These are phyloP conservation scores for Melanotaenia maccullochi DNA, from an alignment of 2,797 vertebrate genomes.

Conservation along the genomic window DNA sequence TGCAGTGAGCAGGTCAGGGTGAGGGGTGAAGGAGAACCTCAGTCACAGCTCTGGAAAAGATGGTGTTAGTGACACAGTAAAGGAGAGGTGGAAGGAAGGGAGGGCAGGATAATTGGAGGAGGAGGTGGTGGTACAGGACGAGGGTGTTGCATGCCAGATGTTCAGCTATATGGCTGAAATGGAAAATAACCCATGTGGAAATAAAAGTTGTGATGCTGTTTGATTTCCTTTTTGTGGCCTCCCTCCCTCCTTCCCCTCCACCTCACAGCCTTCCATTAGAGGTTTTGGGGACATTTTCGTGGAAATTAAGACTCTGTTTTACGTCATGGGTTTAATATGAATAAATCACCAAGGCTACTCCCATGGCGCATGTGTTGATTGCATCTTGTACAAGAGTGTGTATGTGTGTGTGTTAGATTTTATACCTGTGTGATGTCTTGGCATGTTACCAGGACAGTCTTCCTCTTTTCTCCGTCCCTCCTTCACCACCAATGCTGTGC, in stretches of 20 bases:
- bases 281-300: conserved; percentile 64
- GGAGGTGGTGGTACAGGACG: conserved; percentile 40
- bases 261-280: conserved; percentile 63
- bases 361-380: conserved; percentile 18
- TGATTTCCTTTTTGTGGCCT: conserved; percentile 75
- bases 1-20: conserved; percentile 27
- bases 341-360: conserved; percentile 40
- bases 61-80: conserved; percentile 15
- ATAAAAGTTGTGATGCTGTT: conserved; percentile 65
- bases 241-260: conserved; percentile 39
- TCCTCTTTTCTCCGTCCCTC: conserved; percentile 19
- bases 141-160: conserved; percentile 72
- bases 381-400: conserved; percentile 16
- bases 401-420: conserved; percentile 19
- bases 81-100: neutral
- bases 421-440: conserved; percentile 23
- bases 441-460: conserved; percentile 28
- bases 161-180: conserved; percentile 62
- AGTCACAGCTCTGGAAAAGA: conserved; percentile 13
- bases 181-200: conserved; percentile 70
- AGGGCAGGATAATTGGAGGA: conserved; percentile 56
- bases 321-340: conserved; percentile 67
- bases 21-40: conserved; percentile 28
- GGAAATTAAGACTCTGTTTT: conserved; percentile 69
- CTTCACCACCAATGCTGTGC: conserved; percentile 14